Evolutionary conservation across 2,113 vertebrate species (phyloP), one percentile per base, ranked within the genome.

Genomic region (Calyptommatus sinebrachiatus): DNA sequence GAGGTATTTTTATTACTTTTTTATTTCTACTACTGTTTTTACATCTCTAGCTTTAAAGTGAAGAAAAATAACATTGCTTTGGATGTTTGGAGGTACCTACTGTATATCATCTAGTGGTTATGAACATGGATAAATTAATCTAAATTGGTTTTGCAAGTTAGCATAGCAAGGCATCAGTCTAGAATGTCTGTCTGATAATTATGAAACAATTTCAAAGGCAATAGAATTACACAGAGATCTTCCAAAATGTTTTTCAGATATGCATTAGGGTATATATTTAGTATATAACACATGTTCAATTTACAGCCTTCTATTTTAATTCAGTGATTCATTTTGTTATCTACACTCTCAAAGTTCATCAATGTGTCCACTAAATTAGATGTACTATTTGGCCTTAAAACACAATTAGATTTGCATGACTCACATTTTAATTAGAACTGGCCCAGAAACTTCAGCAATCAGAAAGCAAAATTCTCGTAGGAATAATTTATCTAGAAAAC

Each of bases 341-440:
- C 28, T 12, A 29, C 24, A 71, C n/a, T 50, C 18, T 71, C 26
- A n/a, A 71, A 18, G 28, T 73, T 14, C 48, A n/a, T 29, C 14
- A 29, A 73, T 50, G 2, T 73, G n/a, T 3, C 7, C 48, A 60
- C 14, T 57, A 57, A 57, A 57, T 57, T 57, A 57, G 12, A 57
- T 57, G 53, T 57, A 57, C 5, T 16, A 12, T 57, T 16, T 57
- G 53, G 53, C 53, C 53, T 50, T 57, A 57, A 57, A 57, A 57
- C 53, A 57, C 53, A 57, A 57, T 57, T 57, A 57, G 14, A 57
- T 57, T 57, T 57, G 53, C 53, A 57, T 57, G 53, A 95, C 95
- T 95, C 83, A 96, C 95, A 95, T 85, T 73, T 92, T 94, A 80
- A 94, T 86, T 83, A 96, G 82, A 66, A 91, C 89, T 21, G 92